Percentiles rank a stretch among this genome's conserved stretches.
Conservation (phyloP, 2,797 vertebrate species). For the Hipposideros larvatus region DNA sequence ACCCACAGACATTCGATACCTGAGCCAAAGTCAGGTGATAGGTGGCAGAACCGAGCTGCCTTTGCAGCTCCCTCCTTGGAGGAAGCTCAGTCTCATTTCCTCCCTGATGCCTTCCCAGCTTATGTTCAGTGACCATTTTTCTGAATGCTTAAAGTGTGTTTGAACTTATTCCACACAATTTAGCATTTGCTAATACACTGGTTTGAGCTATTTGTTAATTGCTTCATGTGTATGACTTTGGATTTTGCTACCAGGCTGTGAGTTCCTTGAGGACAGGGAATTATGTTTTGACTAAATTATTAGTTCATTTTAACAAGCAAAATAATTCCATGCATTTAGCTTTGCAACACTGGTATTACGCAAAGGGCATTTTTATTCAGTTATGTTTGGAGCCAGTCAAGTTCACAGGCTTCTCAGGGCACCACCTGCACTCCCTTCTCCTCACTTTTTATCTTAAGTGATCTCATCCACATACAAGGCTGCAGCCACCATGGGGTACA, state of each 20-base stretch:
- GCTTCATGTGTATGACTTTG: slow-evolving; percentile 1
- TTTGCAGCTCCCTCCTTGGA: neutral
- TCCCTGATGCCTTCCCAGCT: neutral
- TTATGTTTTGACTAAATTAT: slow-evolving; percentile 73
- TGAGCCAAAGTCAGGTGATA: neutral
- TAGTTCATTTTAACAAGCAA: slow-evolving; percentile 45
- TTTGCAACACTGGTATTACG: neutral
- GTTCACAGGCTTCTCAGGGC: neutral
- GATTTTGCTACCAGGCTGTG: slow-evolving; percentile 46
- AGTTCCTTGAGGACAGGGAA: slow-evolving; percentile 73
- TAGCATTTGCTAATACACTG: slow-evolving; percentile 65
- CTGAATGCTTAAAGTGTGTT: slow-evolving; percentile 19
- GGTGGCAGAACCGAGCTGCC: neutral
- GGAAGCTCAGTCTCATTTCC: neutral
- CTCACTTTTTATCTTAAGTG: neutral
- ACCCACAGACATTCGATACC: neutral
- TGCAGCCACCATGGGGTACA: neutral
- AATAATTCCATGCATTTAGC: slow-evolving; percentile 28
- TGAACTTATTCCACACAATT: slow-evolving; percentile 74
- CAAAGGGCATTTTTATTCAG: neutral
- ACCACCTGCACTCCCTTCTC: neutral
- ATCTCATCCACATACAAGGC: neutral
- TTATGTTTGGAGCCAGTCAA: neutral
- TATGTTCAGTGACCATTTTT: neutral
- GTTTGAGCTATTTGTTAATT: slow-evolving; percentile 62